phyloP scores from a whole-genome alignment of 2,113 vertebrate genomes.

The Nipponia nippon region DNA sequence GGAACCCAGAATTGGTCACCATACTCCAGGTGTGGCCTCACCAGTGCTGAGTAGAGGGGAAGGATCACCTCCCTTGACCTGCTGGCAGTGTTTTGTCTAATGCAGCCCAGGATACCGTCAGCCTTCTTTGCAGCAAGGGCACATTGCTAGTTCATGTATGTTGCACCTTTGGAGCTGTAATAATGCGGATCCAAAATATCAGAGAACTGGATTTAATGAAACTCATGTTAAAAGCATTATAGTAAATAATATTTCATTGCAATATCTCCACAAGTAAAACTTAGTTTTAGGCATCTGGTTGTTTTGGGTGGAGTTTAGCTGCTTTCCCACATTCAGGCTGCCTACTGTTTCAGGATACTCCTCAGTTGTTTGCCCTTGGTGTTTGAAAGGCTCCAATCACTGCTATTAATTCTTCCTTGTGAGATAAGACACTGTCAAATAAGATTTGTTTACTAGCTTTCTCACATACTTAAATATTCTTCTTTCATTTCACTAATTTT shows the following conservation, averaged over 20 bases:
- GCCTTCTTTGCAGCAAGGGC: not conserved
- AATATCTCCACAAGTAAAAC: not conserved
- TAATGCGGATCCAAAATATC: not conserved
- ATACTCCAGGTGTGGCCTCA: not conserved
- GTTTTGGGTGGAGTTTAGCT: not conserved
- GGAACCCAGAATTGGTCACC: not conserved
- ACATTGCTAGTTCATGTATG: accelerated
- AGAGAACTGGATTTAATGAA: not conserved
- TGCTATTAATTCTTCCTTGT: not conserved
- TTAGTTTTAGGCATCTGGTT: not conserved
- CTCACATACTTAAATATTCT: not conserved
- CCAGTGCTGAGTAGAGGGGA: not conserved
- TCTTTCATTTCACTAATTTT: not conserved
- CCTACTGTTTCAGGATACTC: not conserved
- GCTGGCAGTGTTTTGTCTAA: not conserved
- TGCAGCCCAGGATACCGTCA: not conserved
- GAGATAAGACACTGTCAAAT: not conserved
- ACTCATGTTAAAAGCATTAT: not conserved
- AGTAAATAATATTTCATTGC: not conserved
- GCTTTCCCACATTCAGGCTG: not conserved
- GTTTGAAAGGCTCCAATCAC: not conserved
- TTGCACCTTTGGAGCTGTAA: not conserved
- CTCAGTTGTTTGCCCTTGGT: not conserved
- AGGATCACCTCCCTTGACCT: accelerated
- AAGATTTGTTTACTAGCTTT: not conserved